A percentile compares a stretch with the other conserved stretches of the same genome.
These are phyloP conservation scores for Gouania willdenowi DNA, from an alignment of 2,797 vertebrate genomes.

Conservation along the genomic window DNA sequence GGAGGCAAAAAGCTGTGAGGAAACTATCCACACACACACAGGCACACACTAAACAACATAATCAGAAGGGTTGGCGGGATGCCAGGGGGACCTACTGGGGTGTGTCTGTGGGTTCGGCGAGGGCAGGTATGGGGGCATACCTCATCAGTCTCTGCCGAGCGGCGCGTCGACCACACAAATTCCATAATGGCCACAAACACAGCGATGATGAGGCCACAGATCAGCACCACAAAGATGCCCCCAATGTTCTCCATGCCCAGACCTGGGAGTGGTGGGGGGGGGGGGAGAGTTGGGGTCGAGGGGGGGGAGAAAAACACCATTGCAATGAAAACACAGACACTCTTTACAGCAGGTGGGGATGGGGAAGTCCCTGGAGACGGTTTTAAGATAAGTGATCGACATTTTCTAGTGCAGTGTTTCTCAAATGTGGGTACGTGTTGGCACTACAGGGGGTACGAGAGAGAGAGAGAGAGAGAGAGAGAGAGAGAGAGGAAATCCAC, in stretches of 20 bases:
- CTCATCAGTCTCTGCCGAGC: conserved; percentile 89
- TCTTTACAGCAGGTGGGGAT: too few relatives aligned
- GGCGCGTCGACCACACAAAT: conserved; percentile 90
- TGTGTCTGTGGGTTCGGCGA: conserved; percentile 73
- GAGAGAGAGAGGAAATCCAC: too few relatives aligned
- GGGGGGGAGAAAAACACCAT: conserved; percentile 8
- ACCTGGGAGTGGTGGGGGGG: conserved; percentile 61
- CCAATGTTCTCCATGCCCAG: conserved; percentile 95
- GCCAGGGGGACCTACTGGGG: conserved; percentile 78
- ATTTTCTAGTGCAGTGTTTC: too few relatives aligned
- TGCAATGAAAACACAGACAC: not conserved
- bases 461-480: too few relatives aligned
- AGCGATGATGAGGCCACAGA: conserved; percentile 91
- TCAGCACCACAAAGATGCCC: conserved; percentile 91
- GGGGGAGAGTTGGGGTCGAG: conserved; percentile 72
- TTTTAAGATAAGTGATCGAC: too few relatives aligned
- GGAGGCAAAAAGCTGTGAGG: conserved; percentile 34
- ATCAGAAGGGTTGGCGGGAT: conserved; percentile 62
- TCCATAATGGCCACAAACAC: conserved; percentile 94
- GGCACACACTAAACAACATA: conserved; percentile 38
- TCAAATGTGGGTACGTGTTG: too few relatives aligned
- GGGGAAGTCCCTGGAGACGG: not conserved
- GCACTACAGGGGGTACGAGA: too few relatives aligned
- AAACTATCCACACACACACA: conserved; percentile 32
- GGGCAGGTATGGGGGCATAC: conserved; percentile 79